Percentiles rank a stretch among this genome's conserved stretches.
phyloP scores from a whole-genome alignment of 2,797 vertebrate genomes.

The Gymnothorax javanicus region DNA sequence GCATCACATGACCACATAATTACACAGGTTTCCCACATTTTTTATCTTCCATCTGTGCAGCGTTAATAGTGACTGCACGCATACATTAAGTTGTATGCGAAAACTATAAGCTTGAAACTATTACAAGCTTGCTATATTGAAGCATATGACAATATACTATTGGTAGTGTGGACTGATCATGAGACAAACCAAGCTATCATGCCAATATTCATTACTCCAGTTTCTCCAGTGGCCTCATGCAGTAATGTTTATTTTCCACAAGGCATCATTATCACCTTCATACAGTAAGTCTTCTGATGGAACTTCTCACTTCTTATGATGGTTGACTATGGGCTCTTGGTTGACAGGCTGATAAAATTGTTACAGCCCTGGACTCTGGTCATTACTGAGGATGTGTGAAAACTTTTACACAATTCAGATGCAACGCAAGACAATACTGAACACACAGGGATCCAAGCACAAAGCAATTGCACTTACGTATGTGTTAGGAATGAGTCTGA shows the following conservation, averaged over 20 bases:
- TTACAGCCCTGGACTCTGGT: neutral
- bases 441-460: neutral
- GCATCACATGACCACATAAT: conserved; percentile 66
- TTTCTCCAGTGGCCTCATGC: neutral
- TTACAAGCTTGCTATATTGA: neutral
- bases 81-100: neutral
- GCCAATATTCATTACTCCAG: neutral
- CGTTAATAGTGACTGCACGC: neutral
- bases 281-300: neutral
- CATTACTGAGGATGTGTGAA: neutral
- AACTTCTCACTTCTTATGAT: neutral
- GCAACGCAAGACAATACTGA: neutral
- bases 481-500: too few species aligned
- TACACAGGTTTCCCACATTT: neutral
- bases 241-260: neutral
- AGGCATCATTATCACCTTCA: neutral
- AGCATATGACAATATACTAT: neutral
- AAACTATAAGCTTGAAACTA: neutral
- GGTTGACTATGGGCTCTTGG: neutral
- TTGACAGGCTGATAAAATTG: neutral
- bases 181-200: neutral
- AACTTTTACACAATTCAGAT: neutral
- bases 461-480: neutral
- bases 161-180: neutral
- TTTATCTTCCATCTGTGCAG: neutral